phyloP scores from a whole-genome alignment of 1,140 invertebrate species.

The Schlechtendalia chinensis region DNA sequence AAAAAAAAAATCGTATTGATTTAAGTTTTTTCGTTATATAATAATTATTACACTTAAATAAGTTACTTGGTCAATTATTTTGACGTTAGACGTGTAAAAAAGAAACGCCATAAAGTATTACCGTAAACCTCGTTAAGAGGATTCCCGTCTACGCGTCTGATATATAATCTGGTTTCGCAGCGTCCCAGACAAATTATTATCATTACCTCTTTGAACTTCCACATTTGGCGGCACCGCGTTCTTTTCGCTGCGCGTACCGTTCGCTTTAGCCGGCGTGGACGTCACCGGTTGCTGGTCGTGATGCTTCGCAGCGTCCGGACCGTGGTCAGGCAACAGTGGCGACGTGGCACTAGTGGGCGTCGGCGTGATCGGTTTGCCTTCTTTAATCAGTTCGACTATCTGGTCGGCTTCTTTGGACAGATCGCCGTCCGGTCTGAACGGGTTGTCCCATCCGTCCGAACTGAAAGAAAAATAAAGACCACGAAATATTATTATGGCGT shows the following conservation, averaged over 20 bases:
- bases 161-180: too few species aligned
- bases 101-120: too few species aligned
- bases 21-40: too few species aligned
- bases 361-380: slow-evolving; percentile 78
- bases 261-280: slow-evolving; percentile 56
- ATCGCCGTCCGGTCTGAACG: slow-evolving; percentile 93
- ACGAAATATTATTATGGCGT: too few species aligned
- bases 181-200: too few species aligned
- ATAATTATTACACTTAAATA: too few species aligned
- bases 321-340: slow-evolving; percentile 56
- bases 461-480: slow-evolving; percentile 62
- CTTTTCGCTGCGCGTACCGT: slow-evolving; percentile 55
- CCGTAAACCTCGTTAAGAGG: too few species aligned
- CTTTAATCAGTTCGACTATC: slow-evolving; percentile 91
- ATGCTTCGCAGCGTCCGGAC: slow-evolving; percentile 21
- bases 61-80: too few species aligned
- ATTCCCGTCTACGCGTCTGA: too few species aligned
- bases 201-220: slow-evolving; percentile 50
- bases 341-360: slow-evolving; percentile 58
- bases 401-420: slow-evolving; percentile 91
- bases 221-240: slow-evolving; percentile 52
- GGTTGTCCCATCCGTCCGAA: slow-evolving; percentile 94
- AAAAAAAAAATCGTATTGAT: too few species aligned
- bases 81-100: too few species aligned
- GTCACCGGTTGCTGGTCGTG: slow-evolving; percentile 52